phyloP scores from a whole-genome alignment of 92 coral and sea anemone genomes.

The Desmophyllum pertusum region DNA sequence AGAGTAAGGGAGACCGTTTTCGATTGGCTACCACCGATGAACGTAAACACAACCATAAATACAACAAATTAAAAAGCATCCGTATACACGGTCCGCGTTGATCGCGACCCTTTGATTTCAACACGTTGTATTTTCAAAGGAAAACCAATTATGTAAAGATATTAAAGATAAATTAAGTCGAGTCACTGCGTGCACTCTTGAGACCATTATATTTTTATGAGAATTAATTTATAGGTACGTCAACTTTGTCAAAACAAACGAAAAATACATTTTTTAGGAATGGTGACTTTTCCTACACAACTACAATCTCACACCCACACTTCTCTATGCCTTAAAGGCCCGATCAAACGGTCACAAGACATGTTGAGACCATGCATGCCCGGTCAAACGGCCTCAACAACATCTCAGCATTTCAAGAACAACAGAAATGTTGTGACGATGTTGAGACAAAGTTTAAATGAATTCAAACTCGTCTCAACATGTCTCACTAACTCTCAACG shows the following conservation, averaged over 20 bases:
- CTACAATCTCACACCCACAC: too few relatives aligned
- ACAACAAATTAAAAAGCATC: background rate
- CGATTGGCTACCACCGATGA: background rate
- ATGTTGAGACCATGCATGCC: too few relatives aligned
- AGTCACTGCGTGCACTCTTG: background rate
- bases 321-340: too few relatives aligned
- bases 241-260: background rate
- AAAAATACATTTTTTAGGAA: background rate
- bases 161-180: background rate
- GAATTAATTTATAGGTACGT: background rate
- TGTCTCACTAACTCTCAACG: too few relatives aligned
- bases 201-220: background rate
- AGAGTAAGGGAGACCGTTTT: background rate
- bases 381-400: too few relatives aligned
- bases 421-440: too few relatives aligned
- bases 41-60: background rate
- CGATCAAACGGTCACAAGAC: too few relatives aligned
- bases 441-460: too few relatives aligned
- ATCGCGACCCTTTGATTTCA: background rate
- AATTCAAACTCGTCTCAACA: too few relatives aligned
- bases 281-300: background rate
- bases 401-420: too few relatives aligned
- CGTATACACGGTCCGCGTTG: background rate
- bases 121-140: background rate
- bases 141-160: background rate